Evolutionary conservation across 2,888 invertebrate species (phyloP), one percentile per base, ranked within the genome.

Genomic region (Thymelicus sylvestris): DNA sequence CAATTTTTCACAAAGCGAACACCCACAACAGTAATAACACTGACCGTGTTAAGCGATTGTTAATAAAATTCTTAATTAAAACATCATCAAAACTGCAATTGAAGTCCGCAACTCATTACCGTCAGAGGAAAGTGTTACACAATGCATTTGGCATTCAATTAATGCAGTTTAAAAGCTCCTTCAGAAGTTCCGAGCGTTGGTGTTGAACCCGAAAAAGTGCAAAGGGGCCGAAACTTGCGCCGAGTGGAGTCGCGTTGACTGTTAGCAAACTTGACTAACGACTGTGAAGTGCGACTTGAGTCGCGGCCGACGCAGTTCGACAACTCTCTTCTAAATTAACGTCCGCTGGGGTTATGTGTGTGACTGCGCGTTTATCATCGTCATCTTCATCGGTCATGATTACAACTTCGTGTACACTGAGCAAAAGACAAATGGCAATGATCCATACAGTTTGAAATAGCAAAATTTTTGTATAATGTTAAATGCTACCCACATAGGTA

Each of bases 181-280:
- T 76, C 78, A 82, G 55, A 86, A 85, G 81, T 86, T 85, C 81
- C 74, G 79, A 76, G 80, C 79, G 78, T 80, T 80, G 78, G 78
- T 77, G 78, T 83, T 81, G 78, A 79, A 79, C 74, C 82, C 82
- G 84, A 87, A 87, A 86, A 85, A 83, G 82, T 83, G 81, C 82
- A 85, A 82, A 84, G 80, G 77, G 78, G 79, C 79, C 80, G 80
- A 80, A 84, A 86, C 81, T 85, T 82, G 79, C 79, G 72, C 74
- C 78, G 75, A 77, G 80, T 13, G 59, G 64, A 31, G 62, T 50
- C 64, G 60, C 83, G 85, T 86, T 85, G 85, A 86, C 82, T 82
- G 82, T 84, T 84, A 79, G 81, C 81, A 75, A 88, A 88, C 84
- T 86, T 78, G 75, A 83, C 83, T 87, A 86, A 86, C 84, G 82